Base-by-base conservation (phyloP, 2,797 vertebrate genomes). In the Lagorchestes hirsutus region DNA sequence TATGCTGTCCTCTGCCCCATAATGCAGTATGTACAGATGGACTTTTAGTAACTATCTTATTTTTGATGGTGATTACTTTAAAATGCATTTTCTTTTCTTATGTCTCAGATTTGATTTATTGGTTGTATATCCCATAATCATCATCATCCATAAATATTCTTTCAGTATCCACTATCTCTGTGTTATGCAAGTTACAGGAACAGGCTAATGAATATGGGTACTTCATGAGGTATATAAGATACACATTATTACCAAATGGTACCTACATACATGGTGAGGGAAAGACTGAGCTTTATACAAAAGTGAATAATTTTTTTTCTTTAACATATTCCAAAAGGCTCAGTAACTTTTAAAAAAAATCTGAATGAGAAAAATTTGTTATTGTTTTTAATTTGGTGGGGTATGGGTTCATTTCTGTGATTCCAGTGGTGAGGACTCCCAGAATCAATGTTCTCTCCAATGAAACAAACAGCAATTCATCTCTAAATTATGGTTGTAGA, bases 41-140 rank as follows among this genome's bases (percentile, higher is more conserved):
- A 57, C 91, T 18, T 55, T 82, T 93, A 54, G 93, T 92, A 93
- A 97, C 93, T 46, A 67, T 93, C 90, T 93, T 62, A 92, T 29
- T 95, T 91, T 59, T 28, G 95, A 59, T 56, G 90, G n/a, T 90
- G 92, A 92, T 95, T 90, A 93, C 96, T 97, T 59, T 91, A 18
- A 94, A 92, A 93, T 59, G 18, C 10, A 46, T 82, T 82, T 82
- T 82, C 2, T 22, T 46, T 82, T 46, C n/a, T 91, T 95, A 5
- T 56, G 67, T 95, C n/a, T 97, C 95, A 94, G 93, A 95, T 40
- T 94, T 22, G 6, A 58, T 40, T 5, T 29, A 9, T 62, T 59
- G 6, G 11, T 93, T 93, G 54, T 82, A 27, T 29, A 28, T n/a
- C n/a, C 74, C 91, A 50, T 94, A 90, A 62, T 1, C 57, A 62